Percentiles rank a stretch among this genome's conserved stretches.
Conservation (phyloP, 2,888 invertebrate species). For the Agriopis aurantiaria region DNA sequence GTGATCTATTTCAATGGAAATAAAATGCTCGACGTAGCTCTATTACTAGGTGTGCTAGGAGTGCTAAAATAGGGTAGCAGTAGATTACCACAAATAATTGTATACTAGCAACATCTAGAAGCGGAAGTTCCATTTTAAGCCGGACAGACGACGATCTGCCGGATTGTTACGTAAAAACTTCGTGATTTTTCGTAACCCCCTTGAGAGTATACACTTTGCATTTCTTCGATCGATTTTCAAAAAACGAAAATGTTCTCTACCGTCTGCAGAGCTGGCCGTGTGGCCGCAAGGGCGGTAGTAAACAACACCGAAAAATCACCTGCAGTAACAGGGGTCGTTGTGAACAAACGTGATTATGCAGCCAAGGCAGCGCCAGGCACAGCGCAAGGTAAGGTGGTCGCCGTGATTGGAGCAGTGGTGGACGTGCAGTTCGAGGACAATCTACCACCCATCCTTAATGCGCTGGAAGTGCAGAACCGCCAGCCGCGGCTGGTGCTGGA, state of each 20-base stretch:
- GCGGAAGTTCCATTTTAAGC: conserved; percentile 37
- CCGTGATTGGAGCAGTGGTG: conserved; percentile 99
- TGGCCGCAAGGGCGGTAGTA: conserved; percentile 82
- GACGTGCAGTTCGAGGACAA: conserved; percentile 98
- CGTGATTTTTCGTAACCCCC: conserved; percentile 61
- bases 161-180: conserved; percentile 74
- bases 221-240: conserved; percentile 62
- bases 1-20: too few relatives aligned
- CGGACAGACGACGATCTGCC: conserved; percentile 38
- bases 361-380: conserved; percentile 64
- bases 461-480: conserved; percentile 96
- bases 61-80: too few relatives aligned
- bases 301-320: conserved; percentile 86
- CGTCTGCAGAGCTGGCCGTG: conserved; percentile 82
- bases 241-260: conserved; percentile 81
- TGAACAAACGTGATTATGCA: conserved; percentile 81
- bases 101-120: conserved; percentile 30
- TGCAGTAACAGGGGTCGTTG: conserved; percentile 72
- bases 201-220: conserved; percentile 58
- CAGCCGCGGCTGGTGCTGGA: conserved; percentile 92
- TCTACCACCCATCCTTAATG: conserved; percentile 97
- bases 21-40: too few relatives aligned
- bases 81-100: too few relatives aligned
- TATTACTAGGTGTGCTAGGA: too few relatives aligned
- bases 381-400: conserved; percentile 91